Percentiles rank a stretch among this genome's conserved stretches.
Evolutionary conservation across 2,888 invertebrate genomes (phyloP).

Genomic region (Drepanosiphum platanoidis): DNA sequence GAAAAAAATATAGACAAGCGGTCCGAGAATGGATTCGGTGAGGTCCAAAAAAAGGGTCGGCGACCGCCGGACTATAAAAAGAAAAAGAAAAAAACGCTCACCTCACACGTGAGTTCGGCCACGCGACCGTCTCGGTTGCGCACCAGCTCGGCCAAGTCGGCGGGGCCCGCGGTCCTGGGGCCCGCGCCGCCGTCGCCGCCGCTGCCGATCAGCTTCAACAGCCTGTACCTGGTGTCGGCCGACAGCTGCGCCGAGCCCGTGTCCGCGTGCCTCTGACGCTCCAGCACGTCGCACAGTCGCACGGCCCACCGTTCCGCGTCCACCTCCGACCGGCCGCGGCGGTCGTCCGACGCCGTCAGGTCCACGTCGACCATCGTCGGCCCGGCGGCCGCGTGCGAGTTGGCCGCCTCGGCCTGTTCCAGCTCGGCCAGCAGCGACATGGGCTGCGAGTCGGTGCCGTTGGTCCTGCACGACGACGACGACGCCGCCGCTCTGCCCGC

Average conservation of each 20-base stretch:
- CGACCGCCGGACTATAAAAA: too few species aligned
- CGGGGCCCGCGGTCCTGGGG: background rate
- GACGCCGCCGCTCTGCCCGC: background rate
- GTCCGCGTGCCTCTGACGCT: constrained; percentile 5
- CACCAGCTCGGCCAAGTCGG: constrained; percentile 23
- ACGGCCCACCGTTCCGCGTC: constrained; percentile 40
- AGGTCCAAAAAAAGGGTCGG: too few species aligned
- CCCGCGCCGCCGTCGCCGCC: background rate
- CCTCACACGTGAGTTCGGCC: constrained; percentile 51
- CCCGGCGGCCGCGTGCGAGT: background rate
- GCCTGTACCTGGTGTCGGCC: constrained; percentile 32
- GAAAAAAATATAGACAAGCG: too few species aligned
- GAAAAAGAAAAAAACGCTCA: too few species aligned
- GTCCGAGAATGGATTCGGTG: too few species aligned
- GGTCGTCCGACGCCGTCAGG: background rate
- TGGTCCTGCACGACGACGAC: constrained; percentile 66
- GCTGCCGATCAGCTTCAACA: constrained; percentile 23
- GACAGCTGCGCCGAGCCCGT: constrained; percentile 13
- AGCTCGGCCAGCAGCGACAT: constrained; percentile 49
- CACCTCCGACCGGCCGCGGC: background rate
- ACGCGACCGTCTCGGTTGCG: constrained; percentile 51
- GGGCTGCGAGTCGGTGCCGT: constrained; percentile 27
- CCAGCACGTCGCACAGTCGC: constrained; percentile 37
- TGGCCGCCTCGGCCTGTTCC: constrained; percentile 50
- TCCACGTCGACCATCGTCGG: constrained; percentile 44